A percentile compares a stretch with the other conserved stretches of the same genome.
These are phyloP conservation scores for Eremophila alpestris DNA, from an alignment of 2,797 vertebrate genomes.

Conservation along the genomic window DNA sequence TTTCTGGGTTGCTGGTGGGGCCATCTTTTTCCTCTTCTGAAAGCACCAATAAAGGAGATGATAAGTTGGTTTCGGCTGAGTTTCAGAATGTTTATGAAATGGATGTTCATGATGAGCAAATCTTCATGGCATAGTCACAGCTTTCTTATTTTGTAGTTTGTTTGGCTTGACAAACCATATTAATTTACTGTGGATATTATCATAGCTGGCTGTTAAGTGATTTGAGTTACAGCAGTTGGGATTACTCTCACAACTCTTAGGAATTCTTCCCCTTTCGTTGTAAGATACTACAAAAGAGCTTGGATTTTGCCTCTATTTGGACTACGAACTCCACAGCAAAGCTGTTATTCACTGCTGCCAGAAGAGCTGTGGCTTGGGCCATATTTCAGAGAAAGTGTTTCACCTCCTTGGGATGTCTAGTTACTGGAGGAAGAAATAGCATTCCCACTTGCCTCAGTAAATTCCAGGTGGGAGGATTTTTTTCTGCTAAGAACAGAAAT, in stretches of 20 bases:
- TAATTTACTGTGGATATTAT: conserved; percentile 14
- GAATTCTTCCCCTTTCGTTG: neutral
- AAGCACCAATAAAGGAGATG: neutral
- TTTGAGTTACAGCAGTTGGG: neutral
- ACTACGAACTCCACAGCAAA: neutral
- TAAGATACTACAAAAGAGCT: neutral
- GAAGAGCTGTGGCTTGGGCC: neutral
- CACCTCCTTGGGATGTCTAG: neutral
- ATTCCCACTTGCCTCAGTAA: neutral
- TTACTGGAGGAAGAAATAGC: neutral
- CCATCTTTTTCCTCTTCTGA: neutral
- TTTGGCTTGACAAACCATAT: conserved; percentile 12
- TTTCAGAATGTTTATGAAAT: neutral
- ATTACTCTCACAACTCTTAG: neutral
- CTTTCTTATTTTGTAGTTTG: conserved; percentile 11
- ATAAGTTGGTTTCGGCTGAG: neutral
- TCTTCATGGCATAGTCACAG: neutral
- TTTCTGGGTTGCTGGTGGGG: neutral
- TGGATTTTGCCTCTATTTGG: conserved; percentile 51
- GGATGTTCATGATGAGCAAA: neutral
- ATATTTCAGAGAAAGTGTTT: neutral
- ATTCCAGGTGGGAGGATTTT: neutral
- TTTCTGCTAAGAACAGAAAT: neutral
- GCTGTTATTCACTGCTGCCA: neutral
- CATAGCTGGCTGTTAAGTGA: neutral